Percentiles rank a stretch among this genome's conserved stretches.
Conservation (phyloP, 2,888 invertebrate species). For the Digitonthophagus gazella region DNA sequence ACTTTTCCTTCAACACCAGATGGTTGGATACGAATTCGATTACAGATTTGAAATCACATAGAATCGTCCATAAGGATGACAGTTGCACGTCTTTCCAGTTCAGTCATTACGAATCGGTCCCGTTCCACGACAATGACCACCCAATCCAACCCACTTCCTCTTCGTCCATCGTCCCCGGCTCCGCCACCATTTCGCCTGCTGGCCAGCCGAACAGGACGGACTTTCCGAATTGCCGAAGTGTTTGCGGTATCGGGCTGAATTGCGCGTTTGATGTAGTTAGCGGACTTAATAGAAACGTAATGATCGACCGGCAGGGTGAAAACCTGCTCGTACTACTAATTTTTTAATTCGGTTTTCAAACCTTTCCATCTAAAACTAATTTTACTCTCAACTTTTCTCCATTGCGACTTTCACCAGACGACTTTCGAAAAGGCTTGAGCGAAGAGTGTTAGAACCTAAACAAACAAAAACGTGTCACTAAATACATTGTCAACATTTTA, state of each 20-base stretch:
- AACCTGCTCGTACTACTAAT: neutral
- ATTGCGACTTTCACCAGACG: too few species aligned
- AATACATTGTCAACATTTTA: too few species aligned
- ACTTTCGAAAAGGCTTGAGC: too few species aligned
- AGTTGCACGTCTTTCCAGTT: constrained; percentile 7
- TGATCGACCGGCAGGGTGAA: constrained; percentile 31
- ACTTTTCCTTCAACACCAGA: too few species aligned
- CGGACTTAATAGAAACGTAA: constrained; percentile 47
- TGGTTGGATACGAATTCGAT: neutral
- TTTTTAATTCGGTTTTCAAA: neutral
- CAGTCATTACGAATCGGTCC: constrained; percentile 5
- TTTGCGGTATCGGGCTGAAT: constrained; percentile 46
- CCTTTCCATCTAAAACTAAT: neutral
- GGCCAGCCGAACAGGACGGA: neutral
- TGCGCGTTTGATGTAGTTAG: constrained; percentile 47
- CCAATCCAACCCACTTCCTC: constrained; percentile 16
- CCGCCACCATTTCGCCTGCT: neutral
- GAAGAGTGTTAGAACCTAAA: too few species aligned
- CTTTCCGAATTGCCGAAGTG: constrained; percentile 44
- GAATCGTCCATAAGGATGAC: constrained; percentile 3
- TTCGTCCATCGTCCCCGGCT: neutral
- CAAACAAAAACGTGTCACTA: too few species aligned
- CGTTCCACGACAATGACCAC: constrained; percentile 2
- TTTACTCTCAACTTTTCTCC: neutral
- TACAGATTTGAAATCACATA: neutral